These are phyloP conservation scores for Zaprionus vittiger DNA, from an alignment of 1,140 invertebrate species.

Conservation along the genomic window DNA sequence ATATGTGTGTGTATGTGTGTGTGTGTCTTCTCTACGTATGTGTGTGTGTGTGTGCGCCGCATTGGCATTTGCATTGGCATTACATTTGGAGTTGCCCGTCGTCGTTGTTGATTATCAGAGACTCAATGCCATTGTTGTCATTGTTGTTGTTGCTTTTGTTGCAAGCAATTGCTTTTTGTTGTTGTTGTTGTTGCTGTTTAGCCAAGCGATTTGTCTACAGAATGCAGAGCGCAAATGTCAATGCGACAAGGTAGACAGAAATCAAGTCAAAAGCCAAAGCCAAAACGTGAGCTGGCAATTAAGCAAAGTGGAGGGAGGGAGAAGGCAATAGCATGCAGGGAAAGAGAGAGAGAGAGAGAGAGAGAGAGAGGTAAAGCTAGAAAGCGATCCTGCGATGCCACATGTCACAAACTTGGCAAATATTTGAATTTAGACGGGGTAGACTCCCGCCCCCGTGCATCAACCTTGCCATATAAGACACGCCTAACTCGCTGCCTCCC, in stretches of 20 bases:
- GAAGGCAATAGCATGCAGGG: neutral
- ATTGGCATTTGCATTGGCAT: constrained; percentile 80
- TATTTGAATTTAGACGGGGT: constrained; percentile 25
- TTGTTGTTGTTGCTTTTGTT: constrained; percentile 57
- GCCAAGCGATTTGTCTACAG: constrained; percentile 75
- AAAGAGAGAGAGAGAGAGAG: neutral
- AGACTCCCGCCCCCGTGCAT: neutral
- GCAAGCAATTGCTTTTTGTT: constrained; percentile 42
- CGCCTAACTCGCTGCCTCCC: neutral
- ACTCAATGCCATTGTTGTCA: constrained; percentile 34
- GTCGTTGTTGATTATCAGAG: constrained; percentile 51
- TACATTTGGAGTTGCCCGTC: constrained; percentile 62
- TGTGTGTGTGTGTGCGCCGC: constrained; percentile 43
- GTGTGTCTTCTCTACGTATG: constrained; percentile 20
- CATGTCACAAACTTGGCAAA: constrained; percentile 14
- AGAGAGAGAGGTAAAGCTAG: neutral
- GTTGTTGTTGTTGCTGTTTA: constrained; percentile 32
- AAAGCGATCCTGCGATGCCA: constrained; percentile 5
- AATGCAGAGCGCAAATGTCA: constrained; percentile 53
- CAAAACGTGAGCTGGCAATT: constrained; percentile 81
- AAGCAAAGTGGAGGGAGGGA: constrained; percentile 46
- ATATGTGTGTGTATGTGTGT: constrained; percentile 11
- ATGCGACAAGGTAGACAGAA: constrained; percentile 49
- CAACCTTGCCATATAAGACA: neutral
- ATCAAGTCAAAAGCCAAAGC: constrained; percentile 66